Conservation (phyloP, 37 sponge, comb jelly and placozoan species). For the Bolinopsis microptera region DNA sequence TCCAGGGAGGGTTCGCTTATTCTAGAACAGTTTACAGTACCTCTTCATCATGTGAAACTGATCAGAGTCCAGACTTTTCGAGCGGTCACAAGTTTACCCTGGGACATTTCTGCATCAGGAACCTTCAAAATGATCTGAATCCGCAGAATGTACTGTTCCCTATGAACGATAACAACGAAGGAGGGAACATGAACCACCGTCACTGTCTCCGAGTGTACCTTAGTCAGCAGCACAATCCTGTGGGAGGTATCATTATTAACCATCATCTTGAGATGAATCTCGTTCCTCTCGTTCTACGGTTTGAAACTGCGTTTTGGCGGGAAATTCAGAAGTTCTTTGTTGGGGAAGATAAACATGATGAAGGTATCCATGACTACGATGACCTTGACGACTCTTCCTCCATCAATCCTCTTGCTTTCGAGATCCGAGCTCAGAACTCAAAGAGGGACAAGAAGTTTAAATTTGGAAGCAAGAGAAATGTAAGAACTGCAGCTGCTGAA, state of each 20-base stretch:
- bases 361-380: neutral
- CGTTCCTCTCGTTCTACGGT: constrained; percentile 35
- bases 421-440: constrained; percentile 36
- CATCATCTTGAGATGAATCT: constrained; percentile 50
- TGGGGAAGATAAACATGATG: constrained; percentile 41
- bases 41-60: neutral
- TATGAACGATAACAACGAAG: neutral
- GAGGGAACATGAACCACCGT: neutral
- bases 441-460: constrained; percentile 14
- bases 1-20: constrained; percentile 45
- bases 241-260: constrained; percentile 58
- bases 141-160: constrained; percentile 55
- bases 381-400: constrained; percentile 19
- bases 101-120: constrained; percentile 49
- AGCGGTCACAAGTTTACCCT: constrained; percentile 55
- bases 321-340: constrained; percentile 63
- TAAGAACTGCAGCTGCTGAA: neutral
- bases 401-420: constrained; percentile 17
- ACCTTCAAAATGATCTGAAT: neutral
- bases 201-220: constrained; percentile 46
- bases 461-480: neutral
- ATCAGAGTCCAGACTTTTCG: neutral
- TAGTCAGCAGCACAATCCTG: constrained; percentile 56
- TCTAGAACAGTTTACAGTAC: constrained; percentile 38
- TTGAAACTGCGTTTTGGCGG: constrained; percentile 23